phyloP scores from a whole-genome alignment of 2,113 vertebrate genomes.

The Danio rerio region GRCz12tu NC_133183.1:13021501-13022000 shows the following conservation, averaged over 20 bases:
- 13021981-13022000: not conserved
- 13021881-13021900: constrained; percentile 44
- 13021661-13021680: constrained; percentile 36
- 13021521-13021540: no score
- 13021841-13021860: constrained; percentile 38
- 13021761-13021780: constrained; percentile 31
- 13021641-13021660: constrained; percentile 15
- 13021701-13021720: constrained; percentile 45
- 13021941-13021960: constrained; percentile 29
- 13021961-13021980: constrained; percentile 8
- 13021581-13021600: not conserved
- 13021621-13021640: constrained; percentile 40
- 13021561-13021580: not conserved
- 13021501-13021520: no score
- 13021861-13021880: constrained; percentile 10
- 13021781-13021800: constrained; percentile 44
- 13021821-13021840: constrained; percentile 26
- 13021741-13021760: constrained; percentile 45
- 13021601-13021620: constrained; percentile 34
- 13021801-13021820: constrained; percentile 33
- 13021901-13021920: constrained; percentile 21
- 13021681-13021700: constrained; percentile 48
- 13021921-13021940: constrained; percentile 51
- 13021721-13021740: constrained; percentile 29
- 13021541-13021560: not conserved